Conservation (phyloP, 2,888 invertebrate genomes). For the Dasysyrphus tricinctus region DNA sequence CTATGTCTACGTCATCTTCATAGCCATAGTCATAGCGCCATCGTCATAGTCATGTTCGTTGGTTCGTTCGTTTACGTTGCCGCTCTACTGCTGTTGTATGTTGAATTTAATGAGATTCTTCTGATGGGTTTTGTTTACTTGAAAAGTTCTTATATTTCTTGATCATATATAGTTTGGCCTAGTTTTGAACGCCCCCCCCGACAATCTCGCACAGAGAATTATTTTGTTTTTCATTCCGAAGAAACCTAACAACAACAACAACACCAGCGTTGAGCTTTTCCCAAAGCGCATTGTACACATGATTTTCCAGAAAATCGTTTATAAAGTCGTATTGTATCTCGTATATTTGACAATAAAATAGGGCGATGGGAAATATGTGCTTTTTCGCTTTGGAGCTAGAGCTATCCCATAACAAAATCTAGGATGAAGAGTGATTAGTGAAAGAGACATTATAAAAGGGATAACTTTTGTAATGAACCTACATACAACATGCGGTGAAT, state of each 20-base stretch:
- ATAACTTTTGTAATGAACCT: constrained; percentile 32
- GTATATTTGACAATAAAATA: constrained; percentile 43
- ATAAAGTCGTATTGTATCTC: background rate
- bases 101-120: constrained; percentile 68
- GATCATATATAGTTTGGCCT: constrained; percentile 64
- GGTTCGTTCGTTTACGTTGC: constrained; percentile 7
- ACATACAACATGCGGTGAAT: constrained; percentile 28
- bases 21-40: background rate
- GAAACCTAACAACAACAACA: constrained; percentile 26
- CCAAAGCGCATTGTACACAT: constrained; percentile 28
- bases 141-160: constrained; percentile 43
- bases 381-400: background rate
- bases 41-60: background rate
- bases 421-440: constrained; percentile 47
- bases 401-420: constrained; percentile 14
- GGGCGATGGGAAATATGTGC: background rate
- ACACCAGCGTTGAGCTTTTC: constrained; percentile 15
- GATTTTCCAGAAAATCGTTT: constrained; percentile 52
- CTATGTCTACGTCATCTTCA: background rate
- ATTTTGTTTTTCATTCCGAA: constrained; percentile 6
- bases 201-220: constrained; percentile 29
- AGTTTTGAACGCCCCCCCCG: constrained; percentile 56
- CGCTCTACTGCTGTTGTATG: constrained; percentile 48
- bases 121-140: constrained; percentile 68
- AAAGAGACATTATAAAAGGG: constrained; percentile 16